Evolutionary conservation across 2,888 invertebrate species (phyloP).

Genomic region (Allygus modestus): DNA sequence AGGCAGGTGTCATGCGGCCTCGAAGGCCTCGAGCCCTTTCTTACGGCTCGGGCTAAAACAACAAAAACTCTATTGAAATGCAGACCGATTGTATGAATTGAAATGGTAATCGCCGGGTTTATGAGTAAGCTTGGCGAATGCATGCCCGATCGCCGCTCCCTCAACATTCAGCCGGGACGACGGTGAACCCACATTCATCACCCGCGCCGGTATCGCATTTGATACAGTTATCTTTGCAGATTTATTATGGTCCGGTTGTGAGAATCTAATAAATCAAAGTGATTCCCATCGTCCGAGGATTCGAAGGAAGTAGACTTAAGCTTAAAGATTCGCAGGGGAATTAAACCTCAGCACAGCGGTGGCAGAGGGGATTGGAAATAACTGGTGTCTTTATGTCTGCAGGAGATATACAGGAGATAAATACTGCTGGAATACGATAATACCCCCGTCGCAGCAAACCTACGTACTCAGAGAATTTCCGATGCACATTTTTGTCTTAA

Average conservation of each 20-base stretch:
- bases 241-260: background rate
- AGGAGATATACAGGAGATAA: no score
- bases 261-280: background rate
- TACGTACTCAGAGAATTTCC: no score
- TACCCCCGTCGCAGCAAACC: no score
- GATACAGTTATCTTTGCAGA: background rate
- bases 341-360: background rate
- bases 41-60: slow-evolving; percentile 22
- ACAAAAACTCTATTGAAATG: slow-evolving; percentile 46
- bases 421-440: no score
- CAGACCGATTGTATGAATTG: slow-evolving; percentile 21
- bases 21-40: background rate
- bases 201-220: background rate
- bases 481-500: no score
- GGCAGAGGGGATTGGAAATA: background rate
- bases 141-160: slow-evolving; percentile 10
- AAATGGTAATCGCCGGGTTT: slow-evolving; percentile 9
- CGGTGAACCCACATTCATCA: background rate
- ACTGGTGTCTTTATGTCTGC: no score
- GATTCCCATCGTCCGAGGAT: background rate
- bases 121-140: slow-evolving; percentile 18
- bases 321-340: no score
- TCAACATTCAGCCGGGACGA: background rate
- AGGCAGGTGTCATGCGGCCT: slow-evolving; percentile 21
- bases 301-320: background rate